These are phyloP conservation scores for Eciton burchellii DNA, from an alignment of 1,140 invertebrate genomes.

Conservation along the genomic window DNA sequence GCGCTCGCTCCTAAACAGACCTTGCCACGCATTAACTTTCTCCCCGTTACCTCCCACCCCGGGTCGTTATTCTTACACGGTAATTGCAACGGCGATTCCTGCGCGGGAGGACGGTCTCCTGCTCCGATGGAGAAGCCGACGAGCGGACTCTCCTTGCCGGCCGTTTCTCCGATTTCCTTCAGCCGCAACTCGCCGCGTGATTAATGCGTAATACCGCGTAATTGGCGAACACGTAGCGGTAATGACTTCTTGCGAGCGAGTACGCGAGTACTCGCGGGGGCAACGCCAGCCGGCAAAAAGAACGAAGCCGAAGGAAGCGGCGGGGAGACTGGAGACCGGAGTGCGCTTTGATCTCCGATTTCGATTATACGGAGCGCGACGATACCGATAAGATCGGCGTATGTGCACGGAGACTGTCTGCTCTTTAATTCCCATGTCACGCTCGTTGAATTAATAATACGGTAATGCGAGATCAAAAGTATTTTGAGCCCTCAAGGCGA, in stretches of 20 bases:
- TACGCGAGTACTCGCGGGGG: conserved; percentile 8
- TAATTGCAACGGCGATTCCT: conserved; percentile 46
- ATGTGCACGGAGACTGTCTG: conserved; percentile 58
- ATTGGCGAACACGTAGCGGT: conserved; percentile 53
- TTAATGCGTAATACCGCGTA: conserved; percentile 50
- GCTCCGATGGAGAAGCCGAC: background rate
- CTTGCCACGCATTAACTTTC: background rate
- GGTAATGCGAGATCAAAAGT: conserved; percentile 61
- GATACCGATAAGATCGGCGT: conserved; percentile 61
- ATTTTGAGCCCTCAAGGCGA: conserved; percentile 49
- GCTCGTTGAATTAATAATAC: conserved; percentile 63
- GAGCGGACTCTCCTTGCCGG: background rate
- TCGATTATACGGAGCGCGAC: conserved; percentile 62
- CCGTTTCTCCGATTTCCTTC: conserved; percentile 24
- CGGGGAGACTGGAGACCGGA: conserved; percentile 27
- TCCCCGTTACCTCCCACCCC: background rate
- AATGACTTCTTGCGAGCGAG: conserved; percentile 45
- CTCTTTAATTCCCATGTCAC: conserved; percentile 62
- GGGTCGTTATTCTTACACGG: background rate
- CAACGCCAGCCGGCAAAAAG: background rate
- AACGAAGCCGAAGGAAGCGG: background rate
- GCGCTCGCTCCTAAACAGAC: conserved; percentile 60
- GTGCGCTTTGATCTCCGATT: conserved; percentile 62
- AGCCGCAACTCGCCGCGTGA: conserved; percentile 22
- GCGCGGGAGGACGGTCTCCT: too few species aligned